These are phyloP conservation scores for Corythornis vintsioides DNA, from an alignment of 2,113 vertebrate species.

Conservation along the genomic window DNA sequence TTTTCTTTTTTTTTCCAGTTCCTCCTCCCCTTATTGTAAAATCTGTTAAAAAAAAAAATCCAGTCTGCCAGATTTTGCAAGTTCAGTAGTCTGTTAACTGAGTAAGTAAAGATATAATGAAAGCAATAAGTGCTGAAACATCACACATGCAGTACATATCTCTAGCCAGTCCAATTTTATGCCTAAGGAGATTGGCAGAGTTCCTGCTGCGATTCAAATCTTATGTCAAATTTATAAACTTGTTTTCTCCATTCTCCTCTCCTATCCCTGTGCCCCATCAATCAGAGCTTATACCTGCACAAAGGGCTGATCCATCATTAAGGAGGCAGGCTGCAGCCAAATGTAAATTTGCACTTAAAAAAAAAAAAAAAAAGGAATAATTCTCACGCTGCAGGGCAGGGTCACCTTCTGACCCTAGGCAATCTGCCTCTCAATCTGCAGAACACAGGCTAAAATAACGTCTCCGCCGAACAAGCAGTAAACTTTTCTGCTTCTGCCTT, in stretches of 20 bases:
- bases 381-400: constrained; percentile 52
- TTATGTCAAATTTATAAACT: constrained; percentile 74
- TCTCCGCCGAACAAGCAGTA: constrained; percentile 12
- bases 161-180: constrained; percentile 63
- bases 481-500: constrained; percentile 62
- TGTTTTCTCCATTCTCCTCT: constrained; percentile 61
- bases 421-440: constrained; percentile 45
- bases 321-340: constrained; percentile 53
- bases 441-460: constrained; percentile 47
- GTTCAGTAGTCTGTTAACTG: constrained; percentile 46
- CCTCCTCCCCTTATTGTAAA: background rate
- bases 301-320: constrained; percentile 65
- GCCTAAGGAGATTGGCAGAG: constrained; percentile 57
- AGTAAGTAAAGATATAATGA: constrained; percentile 49
- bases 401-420: constrained; percentile 66
- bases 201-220: constrained; percentile 58
- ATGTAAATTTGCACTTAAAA: constrained; percentile 63
- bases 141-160: constrained; percentile 12
- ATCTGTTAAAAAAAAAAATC: background rate
- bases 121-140: constrained; percentile 53
- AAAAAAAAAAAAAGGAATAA: background rate
- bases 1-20: constrained; percentile 12
- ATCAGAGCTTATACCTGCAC: constrained; percentile 64
- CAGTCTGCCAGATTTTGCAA: constrained; percentile 24
- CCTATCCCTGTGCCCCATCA: constrained; percentile 32